A percentile compares a stretch with the other conserved stretches of the same genome.
These are phyloP conservation scores for Diorhabda elongata DNA, from an alignment of 1,140 invertebrate species.

Conservation along the genomic window DNA sequence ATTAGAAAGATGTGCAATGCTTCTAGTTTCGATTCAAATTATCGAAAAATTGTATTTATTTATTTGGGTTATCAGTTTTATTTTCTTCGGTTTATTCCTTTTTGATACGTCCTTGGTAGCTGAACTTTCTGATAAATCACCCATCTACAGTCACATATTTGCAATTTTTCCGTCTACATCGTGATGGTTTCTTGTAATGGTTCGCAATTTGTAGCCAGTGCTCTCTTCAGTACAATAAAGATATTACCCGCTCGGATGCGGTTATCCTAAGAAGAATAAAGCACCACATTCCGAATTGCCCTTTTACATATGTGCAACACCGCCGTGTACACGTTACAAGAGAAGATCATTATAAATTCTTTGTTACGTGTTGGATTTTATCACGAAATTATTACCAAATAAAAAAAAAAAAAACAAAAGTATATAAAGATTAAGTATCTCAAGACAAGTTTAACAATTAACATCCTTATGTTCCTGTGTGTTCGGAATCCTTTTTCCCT, in stretches of 20 bases:
- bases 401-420: too few species aligned
- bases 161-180: constrained; percentile 37
- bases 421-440: too few species aligned
- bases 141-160: constrained; percentile 32
- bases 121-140: constrained; percentile 30
- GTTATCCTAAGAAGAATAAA: constrained; percentile 12
- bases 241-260: constrained; percentile 31
- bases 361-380: constrained; percentile 2
- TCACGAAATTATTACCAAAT: too few species aligned
- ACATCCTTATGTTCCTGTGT: too few species aligned
- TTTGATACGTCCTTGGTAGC: constrained; percentile 18
- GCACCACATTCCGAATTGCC: constrained; percentile 24
- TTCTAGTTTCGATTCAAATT: too few species aligned
- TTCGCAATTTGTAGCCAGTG: constrained; percentile 34
- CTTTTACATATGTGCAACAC: constrained; percentile 15
- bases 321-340: constrained; percentile 4
- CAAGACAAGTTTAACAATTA: too few species aligned
- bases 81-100: too few species aligned
- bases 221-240: constrained; percentile 35
- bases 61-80: too few species aligned
- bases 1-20: too few species aligned
- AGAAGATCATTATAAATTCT: constrained; percentile 4
- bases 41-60: too few species aligned
- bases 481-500: too few species aligned
- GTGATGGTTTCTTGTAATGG: constrained; percentile 34